Evolutionary conservation across 2,113 vertebrate species (phyloP), one percentile per base, ranked within the genome.

Genomic region (Trematomus loennbergii): DNA sequence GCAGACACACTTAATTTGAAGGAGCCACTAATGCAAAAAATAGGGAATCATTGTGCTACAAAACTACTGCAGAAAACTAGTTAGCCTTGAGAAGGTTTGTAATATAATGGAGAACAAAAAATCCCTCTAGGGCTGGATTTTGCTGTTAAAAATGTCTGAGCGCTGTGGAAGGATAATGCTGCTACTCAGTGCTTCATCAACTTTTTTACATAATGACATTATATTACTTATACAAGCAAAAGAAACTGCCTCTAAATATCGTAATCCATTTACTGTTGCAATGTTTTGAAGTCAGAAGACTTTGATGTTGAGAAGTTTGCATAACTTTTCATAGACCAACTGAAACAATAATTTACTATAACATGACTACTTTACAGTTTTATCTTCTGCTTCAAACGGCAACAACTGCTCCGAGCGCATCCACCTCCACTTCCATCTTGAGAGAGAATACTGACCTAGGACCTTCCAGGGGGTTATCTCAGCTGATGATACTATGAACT

Each of bases 141-240:
- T 43, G n/a, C 17, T 17, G 12, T 46, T 45, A 18, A 20, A 61
- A 25, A 53, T 59, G 59, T 65, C 53, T 62, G n/a, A 79, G 54
- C 25, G 48, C 75, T 59, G 20, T 49, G 54, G n/a, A 72, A n/a
- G 11, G 11, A 10, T 25, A 17, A 55, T 4, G 17, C 36, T 1
- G 2, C 5, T 58, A 3, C 53, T 71, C 43, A 36, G 60, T 0
- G 66, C 52, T 52, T 76, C 50, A 49, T 13, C 12, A 40, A 50
- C 40, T 25, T 55, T 52, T 65, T 22, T 9, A 58, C 40, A 55
- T 33, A 59, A 49, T 75, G 15, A 75, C 75, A 49, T 43, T 1
- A 15, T 16, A 63, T 50, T 11, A 70, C 36, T 75, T 57, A n/a
- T 62, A 62, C 10, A 20, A 12, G 15, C 17, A 69, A 48, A 62